phyloP scores from a whole-genome alignment of 2,113 vertebrate genomes.

The Rhombomys opimus region DNA sequence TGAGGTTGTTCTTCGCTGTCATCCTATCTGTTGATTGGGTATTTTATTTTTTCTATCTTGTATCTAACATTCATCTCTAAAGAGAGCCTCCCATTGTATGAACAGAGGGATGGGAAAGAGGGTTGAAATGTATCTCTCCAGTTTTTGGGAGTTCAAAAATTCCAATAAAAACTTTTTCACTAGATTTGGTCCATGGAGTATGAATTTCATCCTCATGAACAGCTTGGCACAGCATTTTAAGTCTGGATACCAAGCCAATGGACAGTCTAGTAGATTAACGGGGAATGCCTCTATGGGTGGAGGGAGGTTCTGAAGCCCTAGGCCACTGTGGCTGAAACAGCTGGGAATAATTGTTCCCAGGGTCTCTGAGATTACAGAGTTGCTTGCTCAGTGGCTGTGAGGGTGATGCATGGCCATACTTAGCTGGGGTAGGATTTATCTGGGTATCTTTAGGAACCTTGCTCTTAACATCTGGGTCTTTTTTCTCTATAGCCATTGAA shows the following conservation, averaged over 20 bases:
- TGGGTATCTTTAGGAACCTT: neutral
- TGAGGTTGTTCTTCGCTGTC: neutral
- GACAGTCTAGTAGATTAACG: neutral
- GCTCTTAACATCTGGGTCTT: neutral
- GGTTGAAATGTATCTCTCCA: neutral
- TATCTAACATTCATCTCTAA: neutral
- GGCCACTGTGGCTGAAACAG: neutral
- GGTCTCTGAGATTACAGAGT: neutral
- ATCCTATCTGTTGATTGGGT: neutral
- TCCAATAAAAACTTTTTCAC: neutral
- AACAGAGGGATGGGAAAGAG: neutral
- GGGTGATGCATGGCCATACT: neutral
- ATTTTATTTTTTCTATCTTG: neutral
- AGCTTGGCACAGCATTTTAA: neutral
- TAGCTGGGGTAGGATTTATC: neutral
- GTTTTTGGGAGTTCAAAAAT: neutral
- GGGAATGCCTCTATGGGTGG: neutral
- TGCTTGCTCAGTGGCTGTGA: neutral
- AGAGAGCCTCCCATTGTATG: neutral
- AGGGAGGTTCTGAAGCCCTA: neutral
- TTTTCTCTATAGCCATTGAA: neutral
- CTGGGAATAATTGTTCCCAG: neutral
- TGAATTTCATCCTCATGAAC: neutral
- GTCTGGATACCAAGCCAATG: neutral
- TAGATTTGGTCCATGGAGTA: neutral